Conservation (phyloP, 1,140 invertebrate species). For the Heliothis subflexa region DNA sequence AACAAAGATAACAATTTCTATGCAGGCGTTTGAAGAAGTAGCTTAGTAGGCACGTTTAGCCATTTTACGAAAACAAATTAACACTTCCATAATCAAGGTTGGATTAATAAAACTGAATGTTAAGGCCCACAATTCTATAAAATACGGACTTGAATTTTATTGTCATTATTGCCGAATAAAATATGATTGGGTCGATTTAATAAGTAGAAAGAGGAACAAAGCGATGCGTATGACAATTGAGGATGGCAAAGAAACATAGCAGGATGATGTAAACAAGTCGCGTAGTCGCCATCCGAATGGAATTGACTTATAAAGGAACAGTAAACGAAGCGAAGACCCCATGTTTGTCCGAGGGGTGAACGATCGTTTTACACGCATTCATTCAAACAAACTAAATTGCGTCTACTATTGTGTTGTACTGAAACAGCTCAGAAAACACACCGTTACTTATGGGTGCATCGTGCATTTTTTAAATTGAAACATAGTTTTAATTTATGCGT, state of each 20-base stretch:
- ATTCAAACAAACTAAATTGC: slow-evolving; percentile 45
- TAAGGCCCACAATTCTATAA: no score
- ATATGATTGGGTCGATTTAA: not conserved
- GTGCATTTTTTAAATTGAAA: no score
- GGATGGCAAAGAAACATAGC: slow-evolving; percentile 46
- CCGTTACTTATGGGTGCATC: not conserved
- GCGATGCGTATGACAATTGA: slow-evolving; percentile 21
- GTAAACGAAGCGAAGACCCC: slow-evolving; percentile 48
- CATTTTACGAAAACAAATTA: no score
- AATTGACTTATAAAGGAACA: slow-evolving; percentile 55
- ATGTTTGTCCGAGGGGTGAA: slow-evolving; percentile 51
- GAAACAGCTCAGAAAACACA: not conserved
- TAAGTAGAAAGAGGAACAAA: slow-evolving; percentile 6
- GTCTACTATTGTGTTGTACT: slow-evolving; percentile 7
- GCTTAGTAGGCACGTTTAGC: no score
- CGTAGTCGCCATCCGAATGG: slow-evolving; percentile 46
- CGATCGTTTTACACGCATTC: slow-evolving; percentile 50
- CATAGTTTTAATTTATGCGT: no score
- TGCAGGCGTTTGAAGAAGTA: no score
- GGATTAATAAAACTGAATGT: no score
- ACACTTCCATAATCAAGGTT: no score
- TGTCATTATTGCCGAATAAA: no score
- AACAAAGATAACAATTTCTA: no score
- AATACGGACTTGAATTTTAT: no score
- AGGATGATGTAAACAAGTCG: slow-evolving; percentile 51